A percentile compares a stretch with the other conserved stretches of the same genome.
Evolutionary conservation across 2,797 vertebrate genomes (phyloP).

Genomic region (Silurus lanzhouensis): DNA sequence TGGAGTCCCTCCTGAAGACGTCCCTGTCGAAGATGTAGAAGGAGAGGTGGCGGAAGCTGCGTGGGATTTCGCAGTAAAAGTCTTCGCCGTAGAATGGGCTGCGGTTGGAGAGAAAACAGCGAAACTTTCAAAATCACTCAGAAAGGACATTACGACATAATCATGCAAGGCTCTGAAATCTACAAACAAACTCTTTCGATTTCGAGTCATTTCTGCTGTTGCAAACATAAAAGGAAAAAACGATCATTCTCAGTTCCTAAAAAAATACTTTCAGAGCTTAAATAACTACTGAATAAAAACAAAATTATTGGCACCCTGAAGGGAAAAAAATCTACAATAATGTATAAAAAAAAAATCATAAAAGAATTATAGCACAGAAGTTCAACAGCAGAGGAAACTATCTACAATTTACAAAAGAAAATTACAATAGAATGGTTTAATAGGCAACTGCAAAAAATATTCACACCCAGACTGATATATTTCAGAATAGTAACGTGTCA

Average conservation of each 20-base stretch:
- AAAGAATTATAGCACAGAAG: no score
- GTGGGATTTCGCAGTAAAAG: conserved; percentile 98
- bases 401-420: no score
- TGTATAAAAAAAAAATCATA: background rate
- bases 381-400: no score
- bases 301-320: background rate
- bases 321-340: background rate
- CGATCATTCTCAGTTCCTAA: background rate
- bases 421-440: no score
- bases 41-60: conserved; percentile 94
- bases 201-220: no score
- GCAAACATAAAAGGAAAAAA: background rate
- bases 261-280: background rate
- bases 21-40: conserved; percentile 99
- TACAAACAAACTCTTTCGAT: background rate
- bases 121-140: background rate
- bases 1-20: conserved; percentile 98
- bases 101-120: conserved; percentile 51
- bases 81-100: conserved; percentile 99
- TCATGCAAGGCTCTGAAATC: background rate
- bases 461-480: no score
- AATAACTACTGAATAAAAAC: background rate
- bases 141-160: background rate
- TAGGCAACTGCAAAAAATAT: no score
- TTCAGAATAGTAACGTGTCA: no score